Percentiles rank a stretch among this genome's conserved stretches.
Conservation (phyloP, 2,113 vertebrate genomes). For the Pollimyrus isidori region DNA sequence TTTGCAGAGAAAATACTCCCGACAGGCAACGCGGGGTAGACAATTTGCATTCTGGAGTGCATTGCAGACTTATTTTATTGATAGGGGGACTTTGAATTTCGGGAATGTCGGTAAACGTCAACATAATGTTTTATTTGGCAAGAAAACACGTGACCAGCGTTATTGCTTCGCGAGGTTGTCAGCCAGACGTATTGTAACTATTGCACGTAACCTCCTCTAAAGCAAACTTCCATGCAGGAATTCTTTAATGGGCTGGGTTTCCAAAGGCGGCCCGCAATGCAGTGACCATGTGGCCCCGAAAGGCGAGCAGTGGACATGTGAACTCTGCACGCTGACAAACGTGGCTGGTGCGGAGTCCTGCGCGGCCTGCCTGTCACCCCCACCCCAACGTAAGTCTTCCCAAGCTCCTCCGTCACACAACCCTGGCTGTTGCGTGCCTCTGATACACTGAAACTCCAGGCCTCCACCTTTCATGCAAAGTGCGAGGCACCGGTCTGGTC, state of each 20-base stretch:
- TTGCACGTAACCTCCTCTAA: constrained; percentile 21
- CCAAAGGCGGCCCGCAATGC: constrained; percentile 33
- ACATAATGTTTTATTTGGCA: background rate
- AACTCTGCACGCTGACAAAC: constrained; percentile 79
- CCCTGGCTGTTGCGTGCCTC: background rate
- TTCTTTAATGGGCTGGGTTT: constrained; percentile 59
- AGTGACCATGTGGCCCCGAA: constrained; percentile 56
- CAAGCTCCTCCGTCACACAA: background rate
- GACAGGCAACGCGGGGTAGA: background rate
- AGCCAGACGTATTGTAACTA: background rate
- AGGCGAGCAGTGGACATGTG: constrained; percentile 81
- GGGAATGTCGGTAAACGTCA: background rate
- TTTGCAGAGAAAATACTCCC: background rate
- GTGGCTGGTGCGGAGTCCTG: constrained; percentile 62
- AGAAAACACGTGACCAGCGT: background rate
- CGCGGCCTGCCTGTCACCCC: constrained; percentile 77
- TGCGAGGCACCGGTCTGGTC: background rate
- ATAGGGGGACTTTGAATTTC: background rate
- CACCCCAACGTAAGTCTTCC: constrained; percentile 64
- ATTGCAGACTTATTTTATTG: background rate
- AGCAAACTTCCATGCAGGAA: constrained; percentile 71
- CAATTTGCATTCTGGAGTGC: background rate
- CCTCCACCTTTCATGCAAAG: background rate
- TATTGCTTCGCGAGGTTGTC: background rate
- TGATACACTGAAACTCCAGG: background rate